A percentile compares a stretch with the other conserved stretches of the same genome.
Evolutionary conservation across 2,888 invertebrate genomes (phyloP).

Genomic region (Synanthedon vespiformis): DNA sequence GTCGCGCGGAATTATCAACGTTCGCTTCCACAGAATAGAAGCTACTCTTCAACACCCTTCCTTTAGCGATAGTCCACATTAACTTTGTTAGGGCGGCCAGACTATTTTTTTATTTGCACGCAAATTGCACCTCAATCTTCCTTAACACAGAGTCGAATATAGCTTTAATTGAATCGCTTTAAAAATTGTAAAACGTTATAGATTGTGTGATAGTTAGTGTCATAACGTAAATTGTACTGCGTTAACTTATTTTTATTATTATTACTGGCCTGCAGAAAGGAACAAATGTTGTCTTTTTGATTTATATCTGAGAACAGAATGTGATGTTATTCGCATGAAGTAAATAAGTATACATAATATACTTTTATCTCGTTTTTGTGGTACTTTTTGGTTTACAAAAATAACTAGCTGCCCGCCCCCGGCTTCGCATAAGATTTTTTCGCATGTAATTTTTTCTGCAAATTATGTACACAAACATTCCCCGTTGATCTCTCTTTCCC

Average conservation of each 20-base stretch:
- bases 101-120: background rate
- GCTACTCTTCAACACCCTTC: background rate
- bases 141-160: background rate
- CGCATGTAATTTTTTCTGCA: too few relatives aligned
- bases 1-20: background rate
- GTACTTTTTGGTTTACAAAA: too few relatives aligned
- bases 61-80: background rate
- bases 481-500: too few relatives aligned
- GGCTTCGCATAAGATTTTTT: too few relatives aligned
- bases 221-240: constrained; percentile 28
- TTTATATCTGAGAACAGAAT: constrained; percentile 8
- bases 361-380: too few relatives aligned
- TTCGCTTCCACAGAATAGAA: background rate
- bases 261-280: constrained; percentile 6
- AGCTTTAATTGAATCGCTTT: background rate
- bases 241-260: constrained; percentile 11
- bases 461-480: too few relatives aligned
- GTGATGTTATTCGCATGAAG: constrained; percentile 4
- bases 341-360: too few relatives aligned
- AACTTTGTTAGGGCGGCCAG: background rate
- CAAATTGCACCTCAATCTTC: background rate
- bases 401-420: too few relatives aligned
- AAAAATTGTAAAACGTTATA: constrained; percentile 14
- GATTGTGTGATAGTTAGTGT: constrained; percentile 26
- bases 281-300: constrained; percentile 8